Percentiles rank a stretch among this genome's conserved stretches.
Conservation (phyloP, 2,113 vertebrate species). For the Calypte anna region DNA sequence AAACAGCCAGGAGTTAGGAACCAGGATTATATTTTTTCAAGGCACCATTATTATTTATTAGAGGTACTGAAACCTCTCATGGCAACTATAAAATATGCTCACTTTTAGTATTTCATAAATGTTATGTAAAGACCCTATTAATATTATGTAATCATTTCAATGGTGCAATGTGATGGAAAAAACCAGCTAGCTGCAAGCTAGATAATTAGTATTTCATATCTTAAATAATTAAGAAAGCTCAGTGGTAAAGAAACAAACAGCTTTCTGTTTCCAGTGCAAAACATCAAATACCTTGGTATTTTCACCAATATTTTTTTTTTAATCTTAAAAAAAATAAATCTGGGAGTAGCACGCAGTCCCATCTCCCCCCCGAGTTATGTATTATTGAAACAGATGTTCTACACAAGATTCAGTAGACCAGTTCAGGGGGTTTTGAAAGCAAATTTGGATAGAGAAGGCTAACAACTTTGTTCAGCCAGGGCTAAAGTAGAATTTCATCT, state of each 20-base stretch:
- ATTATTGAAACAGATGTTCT: background rate
- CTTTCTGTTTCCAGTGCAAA: background rate
- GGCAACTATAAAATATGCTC: background rate
- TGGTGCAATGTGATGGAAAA: background rate
- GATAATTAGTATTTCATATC: background rate
- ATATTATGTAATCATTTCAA: background rate
- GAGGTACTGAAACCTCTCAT: background rate
- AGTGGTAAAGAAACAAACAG: background rate
- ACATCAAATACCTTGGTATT: background rate
- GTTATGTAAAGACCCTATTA: constrained; percentile 4
- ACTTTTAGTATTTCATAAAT: background rate
- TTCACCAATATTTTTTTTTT: background rate
- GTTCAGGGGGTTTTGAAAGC: background rate
- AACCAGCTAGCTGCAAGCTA: background rate
- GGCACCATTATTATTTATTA: background rate
- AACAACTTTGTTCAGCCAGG: background rate
- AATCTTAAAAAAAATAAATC: background rate
- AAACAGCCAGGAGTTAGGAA: background rate
- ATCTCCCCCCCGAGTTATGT: too few relatives aligned
- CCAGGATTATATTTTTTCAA: background rate
- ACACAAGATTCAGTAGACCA: background rate
- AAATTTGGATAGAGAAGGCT: background rate
- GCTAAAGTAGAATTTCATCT: background rate
- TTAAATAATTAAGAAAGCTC: background rate
- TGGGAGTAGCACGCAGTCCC: background rate